Percentiles rank a stretch among this genome's conserved stretches.
Conservation (phyloP, 35 echinoderm and acorn worm genomes). For the Apostichopus japonicus region DNA sequence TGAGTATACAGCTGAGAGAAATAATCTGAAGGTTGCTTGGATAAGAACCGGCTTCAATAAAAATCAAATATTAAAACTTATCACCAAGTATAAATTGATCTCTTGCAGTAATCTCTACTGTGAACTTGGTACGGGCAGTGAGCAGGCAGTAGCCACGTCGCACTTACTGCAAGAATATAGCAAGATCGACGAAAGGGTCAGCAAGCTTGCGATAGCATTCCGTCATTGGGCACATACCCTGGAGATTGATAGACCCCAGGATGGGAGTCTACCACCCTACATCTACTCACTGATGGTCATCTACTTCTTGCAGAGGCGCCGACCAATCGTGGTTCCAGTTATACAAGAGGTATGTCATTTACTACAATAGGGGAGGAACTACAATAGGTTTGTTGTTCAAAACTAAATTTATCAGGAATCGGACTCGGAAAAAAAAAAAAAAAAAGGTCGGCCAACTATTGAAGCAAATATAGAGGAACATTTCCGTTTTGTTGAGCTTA, state of each 20-base stretch:
- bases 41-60: too few species aligned
- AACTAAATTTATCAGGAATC: too few species aligned
- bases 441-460: too few species aligned
- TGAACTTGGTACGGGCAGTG: constrained; percentile 67
- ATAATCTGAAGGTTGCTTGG: too few species aligned
- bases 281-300: constrained; percentile 84
- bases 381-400: too few species aligned
- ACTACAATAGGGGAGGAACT: too few species aligned
- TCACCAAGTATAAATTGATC: too few species aligned
- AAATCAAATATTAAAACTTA: too few species aligned
- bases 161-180: constrained; percentile 70
- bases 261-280: constrained; percentile 88
- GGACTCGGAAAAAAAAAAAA: too few species aligned
- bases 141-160: constrained; percentile 57
- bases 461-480: too few species aligned
- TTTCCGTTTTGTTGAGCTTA: too few species aligned
- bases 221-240: constrained; percentile 81
- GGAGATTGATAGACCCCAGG: constrained; percentile 80
- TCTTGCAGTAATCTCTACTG: constrained; percentile 66
- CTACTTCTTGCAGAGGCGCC: constrained; percentile 85
- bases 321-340: constrained; percentile 74
- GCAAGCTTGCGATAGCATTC: constrained; percentile 66
- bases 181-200: constrained; percentile 64
- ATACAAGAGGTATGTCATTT: constrained; percentile 71
- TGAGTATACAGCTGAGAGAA: too few species aligned